Base-by-base conservation (phyloP, 2,888 invertebrate species). In the Conistra vaccinii region DNA sequence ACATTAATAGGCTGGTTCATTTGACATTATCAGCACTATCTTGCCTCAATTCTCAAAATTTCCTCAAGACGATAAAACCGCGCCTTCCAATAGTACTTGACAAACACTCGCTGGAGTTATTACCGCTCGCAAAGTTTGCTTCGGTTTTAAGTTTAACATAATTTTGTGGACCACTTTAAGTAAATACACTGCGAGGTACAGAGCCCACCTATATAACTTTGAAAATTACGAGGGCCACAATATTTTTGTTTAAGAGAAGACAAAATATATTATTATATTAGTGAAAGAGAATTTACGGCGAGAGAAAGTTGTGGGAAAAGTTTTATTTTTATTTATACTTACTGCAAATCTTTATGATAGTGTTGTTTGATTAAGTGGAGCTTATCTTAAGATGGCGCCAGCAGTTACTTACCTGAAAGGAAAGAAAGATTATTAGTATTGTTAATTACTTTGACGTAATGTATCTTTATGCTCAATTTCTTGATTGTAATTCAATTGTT, bases 141-240 rank as follows among this genome's bases (percentile, higher is more conserved):
- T 89, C 88, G 90, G 91, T 92, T 91, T 91, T 88, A 89, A 92
- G 90, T 92, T 92, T 92, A 91, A 93, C 42, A 94, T 93, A 94
- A 93, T 94, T 93, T 92, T 87, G 89, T 89, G 85, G 90, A 90
- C 91, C 92, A 90, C 92, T 92, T 90, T 90, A 91, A 90, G 93
- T 92, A 93, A 94, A 94, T 92, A 94, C 86, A 92, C 91, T 92
- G 89, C 39, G 70, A 76, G 86, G 85, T 78, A 85, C 78, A 81
- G 71, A 87, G 61, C 78, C 72, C 68, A 83, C 84, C 81, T 86
- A 85, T 80, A 85, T 73, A 87, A 85, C 87, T 86, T 86, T 68
- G 48, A 14, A 20, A 76, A 82, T 83, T 73, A 80, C 39, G 79
- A 78, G 76, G 72, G 78, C 72, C 66, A 76, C 63, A 83, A 79